These are phyloP conservation scores for Penaeus vannamei DNA, from an alignment of 1,140 invertebrate genomes.

Conservation along the genomic window DNA sequence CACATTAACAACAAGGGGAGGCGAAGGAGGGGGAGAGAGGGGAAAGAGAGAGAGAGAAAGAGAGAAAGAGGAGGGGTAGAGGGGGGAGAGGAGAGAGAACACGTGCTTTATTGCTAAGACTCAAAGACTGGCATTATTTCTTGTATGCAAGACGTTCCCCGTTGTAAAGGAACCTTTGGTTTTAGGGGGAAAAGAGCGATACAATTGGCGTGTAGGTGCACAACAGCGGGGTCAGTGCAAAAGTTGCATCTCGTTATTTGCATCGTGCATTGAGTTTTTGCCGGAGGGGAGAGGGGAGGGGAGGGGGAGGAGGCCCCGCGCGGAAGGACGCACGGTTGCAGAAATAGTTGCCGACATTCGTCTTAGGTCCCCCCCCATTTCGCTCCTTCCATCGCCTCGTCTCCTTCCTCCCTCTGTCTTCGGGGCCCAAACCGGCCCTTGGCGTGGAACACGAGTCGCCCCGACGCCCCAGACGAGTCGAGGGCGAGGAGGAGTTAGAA, in stretches of 20 bases:
- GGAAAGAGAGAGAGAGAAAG: constrained; percentile 14
- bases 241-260: constrained; percentile 57
- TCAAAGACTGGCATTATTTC: constrained; percentile 1
- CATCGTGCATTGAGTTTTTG: constrained; percentile 61
- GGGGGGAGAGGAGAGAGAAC: background rate
- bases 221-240: constrained; percentile 54
- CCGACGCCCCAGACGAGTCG: too few relatives aligned
- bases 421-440: too few relatives aligned
- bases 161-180: too few relatives aligned
- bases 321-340: constrained; percentile 15
- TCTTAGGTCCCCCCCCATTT: background rate
- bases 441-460: too few relatives aligned
- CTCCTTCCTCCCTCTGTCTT: background rate
- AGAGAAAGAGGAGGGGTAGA: background rate
- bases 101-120: too few relatives aligned
- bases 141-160: background rate
- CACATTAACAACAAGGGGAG: constrained; percentile 18
- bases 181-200: too few relatives aligned
- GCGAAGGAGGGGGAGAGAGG: background rate
- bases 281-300: constrained; percentile 33
- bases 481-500: too few relatives aligned
- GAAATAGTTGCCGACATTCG: constrained; percentile 49
- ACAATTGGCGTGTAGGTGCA: constrained; percentile 34
- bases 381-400: background rate
- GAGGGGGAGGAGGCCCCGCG: background rate